Base-by-base conservation (phyloP, 2,797 vertebrate species). In the Artibeus lituratus region DNA sequence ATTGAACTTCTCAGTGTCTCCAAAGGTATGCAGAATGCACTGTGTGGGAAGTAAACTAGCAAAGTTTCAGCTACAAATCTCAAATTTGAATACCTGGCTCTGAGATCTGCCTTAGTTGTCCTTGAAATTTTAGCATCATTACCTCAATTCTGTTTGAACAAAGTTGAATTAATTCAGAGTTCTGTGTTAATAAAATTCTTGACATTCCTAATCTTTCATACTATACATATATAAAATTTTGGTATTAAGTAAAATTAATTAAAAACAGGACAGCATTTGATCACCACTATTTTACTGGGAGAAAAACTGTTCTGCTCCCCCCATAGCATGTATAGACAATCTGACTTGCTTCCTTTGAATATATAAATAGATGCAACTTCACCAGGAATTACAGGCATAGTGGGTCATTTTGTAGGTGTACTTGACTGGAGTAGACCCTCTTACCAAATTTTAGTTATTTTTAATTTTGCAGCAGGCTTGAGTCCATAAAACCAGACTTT, bases 381-480 rank as follows among this genome's bases (percentile, higher is more conserved):
- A 21, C 39, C 42, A 74, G 78, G 39, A 83, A 80, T 91, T 94
- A 70, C 1, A 91, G 42, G 35, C 55, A 29, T 35, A 22, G 47
- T 44, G 59, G 76, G 76, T 35, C 11, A 24, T 70, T 69, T 89
- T 82, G n/a, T 49, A 62, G 82, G 65, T 35, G 10, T 72, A 37
- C n/a, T 57, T 59, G 16, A 81, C 87, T 69, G 42, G 53, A 67
- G 42, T 65, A 47, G 77, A 77, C 9, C 35, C 26, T 92, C 53
- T 92, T 96, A 95, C 15, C 88, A 72, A 90, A 62, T 96, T 87
- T 94, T 70, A 89, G 57, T 92, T 80, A 49, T 65, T 93, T 90
- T n/a, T 78, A 85, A 91, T 93, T 92, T 94, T 93, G 49, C 57
- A 91, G 44, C 59, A 80, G 37, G 11, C 65, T 92, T 57, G 14